A percentile compares a stretch with the other conserved stretches of the same genome.
phyloP scores from a whole-genome alignment of 2,113 vertebrate species.

The Paraplagusia blochii region DNA sequence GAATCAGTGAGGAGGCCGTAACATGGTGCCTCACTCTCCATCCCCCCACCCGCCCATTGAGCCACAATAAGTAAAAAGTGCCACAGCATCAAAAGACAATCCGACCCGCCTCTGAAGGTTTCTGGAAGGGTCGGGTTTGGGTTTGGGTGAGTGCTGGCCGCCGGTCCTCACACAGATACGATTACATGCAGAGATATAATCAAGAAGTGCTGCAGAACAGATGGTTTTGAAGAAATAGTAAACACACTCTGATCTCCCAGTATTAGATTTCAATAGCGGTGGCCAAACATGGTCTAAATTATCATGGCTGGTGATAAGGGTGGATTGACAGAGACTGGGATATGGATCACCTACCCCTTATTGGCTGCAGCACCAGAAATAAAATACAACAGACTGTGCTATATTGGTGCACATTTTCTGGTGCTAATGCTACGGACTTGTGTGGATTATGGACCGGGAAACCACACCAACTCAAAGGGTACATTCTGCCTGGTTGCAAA shows the following conservation, averaged over 20 bases:
- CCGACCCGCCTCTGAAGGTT: constrained; percentile 47
- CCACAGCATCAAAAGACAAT: constrained; percentile 43
- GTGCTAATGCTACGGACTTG: not conserved
- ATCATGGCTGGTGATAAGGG: constrained; percentile 65
- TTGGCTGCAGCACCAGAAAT: constrained; percentile 2
- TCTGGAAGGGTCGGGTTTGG: constrained; percentile 25
- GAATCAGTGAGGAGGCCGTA: constrained; percentile 16
- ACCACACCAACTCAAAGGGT: not conserved
- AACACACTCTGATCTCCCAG: constrained; percentile 29
- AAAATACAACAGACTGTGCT: constrained; percentile 19
- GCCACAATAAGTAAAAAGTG: not conserved
- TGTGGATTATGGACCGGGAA: not conserved
- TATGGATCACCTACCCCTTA: constrained; percentile 44
- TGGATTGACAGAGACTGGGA: constrained; percentile 51
- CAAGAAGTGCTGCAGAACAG: constrained; percentile 55
- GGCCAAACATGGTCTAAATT: constrained; percentile 53
- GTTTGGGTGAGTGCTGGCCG: constrained; percentile 16
- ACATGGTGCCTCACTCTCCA: not conserved
- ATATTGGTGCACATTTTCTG: constrained; percentile 25
- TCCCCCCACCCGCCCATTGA: not conserved
- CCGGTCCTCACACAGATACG: constrained; percentile 39
- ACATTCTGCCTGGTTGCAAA: not conserved
- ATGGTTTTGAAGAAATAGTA: constrained; percentile 53
- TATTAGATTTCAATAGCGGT: constrained; percentile 55
- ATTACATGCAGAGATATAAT: constrained; percentile 63